Evolutionary conservation across 2,113 vertebrate genomes (phyloP).

Genomic region (Heteronetta atricapilla): DNA sequence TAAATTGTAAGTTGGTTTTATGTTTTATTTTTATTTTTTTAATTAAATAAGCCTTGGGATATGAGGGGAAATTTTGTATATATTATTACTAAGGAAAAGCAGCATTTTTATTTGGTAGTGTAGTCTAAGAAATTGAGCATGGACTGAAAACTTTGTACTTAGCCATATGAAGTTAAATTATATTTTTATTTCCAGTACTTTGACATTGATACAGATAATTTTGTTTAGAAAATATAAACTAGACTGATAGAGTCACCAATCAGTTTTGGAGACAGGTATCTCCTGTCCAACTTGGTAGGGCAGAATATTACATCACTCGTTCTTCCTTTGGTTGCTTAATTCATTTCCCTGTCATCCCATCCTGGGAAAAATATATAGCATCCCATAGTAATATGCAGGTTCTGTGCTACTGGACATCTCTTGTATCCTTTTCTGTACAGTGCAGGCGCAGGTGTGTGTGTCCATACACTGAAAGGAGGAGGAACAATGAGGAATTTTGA

Average conservation of each 20-base stretch:
- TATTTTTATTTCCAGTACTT: not conserved
- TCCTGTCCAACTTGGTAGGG: not conserved
- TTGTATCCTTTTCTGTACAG: not conserved
- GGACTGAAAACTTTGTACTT: not conserved
- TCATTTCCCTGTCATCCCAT: not conserved
- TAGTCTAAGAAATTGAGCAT: not conserved
- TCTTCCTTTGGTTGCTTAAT: not conserved
- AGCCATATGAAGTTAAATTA: not conserved
- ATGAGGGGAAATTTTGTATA: not conserved
- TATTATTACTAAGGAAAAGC: not conserved
- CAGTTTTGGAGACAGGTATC: not conserved
- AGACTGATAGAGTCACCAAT: not conserved
- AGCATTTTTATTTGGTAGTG: not conserved
- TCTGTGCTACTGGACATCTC: not conserved
- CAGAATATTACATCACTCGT: not conserved
- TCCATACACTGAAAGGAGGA: not conserved
- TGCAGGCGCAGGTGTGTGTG: not conserved
- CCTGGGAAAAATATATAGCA: not conserved
- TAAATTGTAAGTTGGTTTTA: constrained; percentile 91
- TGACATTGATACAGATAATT: not conserved
- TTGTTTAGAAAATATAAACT: not conserved
- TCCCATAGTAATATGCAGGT: not conserved
- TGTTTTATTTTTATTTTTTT: not conserved
- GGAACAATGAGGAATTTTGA: not conserved
- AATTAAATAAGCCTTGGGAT: not conserved